Percentiles rank a stretch among this genome's conserved stretches.
Evolutionary conservation across 2,888 invertebrate genomes (phyloP).

Genomic region (Eristalis intricaria): DNA sequence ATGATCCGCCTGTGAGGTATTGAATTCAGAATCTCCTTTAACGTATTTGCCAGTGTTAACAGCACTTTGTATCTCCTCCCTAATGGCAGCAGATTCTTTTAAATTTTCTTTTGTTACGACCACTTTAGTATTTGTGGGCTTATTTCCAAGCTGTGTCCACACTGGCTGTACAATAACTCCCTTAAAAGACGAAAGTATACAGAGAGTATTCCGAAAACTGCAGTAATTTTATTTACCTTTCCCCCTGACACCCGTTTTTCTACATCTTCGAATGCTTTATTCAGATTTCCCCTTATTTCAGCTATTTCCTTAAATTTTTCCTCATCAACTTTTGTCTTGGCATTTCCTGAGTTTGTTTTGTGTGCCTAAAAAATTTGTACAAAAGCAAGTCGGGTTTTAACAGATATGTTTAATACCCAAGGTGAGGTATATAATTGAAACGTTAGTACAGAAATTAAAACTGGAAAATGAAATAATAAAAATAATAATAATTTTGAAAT

Average conservation of each 20-base stretch:
- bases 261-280: slow-evolving; percentile 74
- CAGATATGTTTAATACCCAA: no score
- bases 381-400: background rate
- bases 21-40: slow-evolving; percentile 9
- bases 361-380: background rate
- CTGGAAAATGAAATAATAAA: no score
- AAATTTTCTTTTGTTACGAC: slow-evolving; percentile 73
- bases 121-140: slow-evolving; percentile 73
- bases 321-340: slow-evolving; percentile 12
- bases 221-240: slow-evolving; percentile 16
- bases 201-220: no score
- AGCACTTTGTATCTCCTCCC: slow-evolving; percentile 74
- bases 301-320: slow-evolving; percentile 74
- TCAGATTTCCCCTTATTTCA: slow-evolving; percentile 76
- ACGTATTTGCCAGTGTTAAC: slow-evolving; percentile 67
- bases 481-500: no score
- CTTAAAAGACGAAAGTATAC: slow-evolving; percentile 3
- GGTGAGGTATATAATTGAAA: no score
- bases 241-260: slow-evolving; percentile 57
- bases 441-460: no score
- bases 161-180: slow-evolving; percentile 77
- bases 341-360: slow-evolving; percentile 1
- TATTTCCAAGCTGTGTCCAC: slow-evolving; percentile 75
- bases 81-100: slow-evolving; percentile 73
- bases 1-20: slow-evolving; percentile 50